Evolutionary conservation across 2,113 vertebrate genomes (phyloP).

Genomic region (Myanophis thanlyinensis): DNA sequence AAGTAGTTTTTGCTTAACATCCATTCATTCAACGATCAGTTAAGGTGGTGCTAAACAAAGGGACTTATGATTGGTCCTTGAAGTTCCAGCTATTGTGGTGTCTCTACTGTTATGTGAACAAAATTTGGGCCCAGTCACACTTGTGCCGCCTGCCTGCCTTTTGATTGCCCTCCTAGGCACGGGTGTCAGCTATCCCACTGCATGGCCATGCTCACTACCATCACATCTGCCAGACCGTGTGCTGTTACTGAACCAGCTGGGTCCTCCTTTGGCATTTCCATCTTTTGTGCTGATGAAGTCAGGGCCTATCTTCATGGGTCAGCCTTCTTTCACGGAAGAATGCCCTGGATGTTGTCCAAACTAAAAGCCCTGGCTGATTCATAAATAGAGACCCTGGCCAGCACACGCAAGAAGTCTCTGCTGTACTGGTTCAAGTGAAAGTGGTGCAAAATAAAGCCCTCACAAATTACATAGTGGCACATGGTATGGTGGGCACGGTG

Average conservation of each 20-base stretch:
- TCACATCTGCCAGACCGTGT: not conserved
- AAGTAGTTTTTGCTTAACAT: not conserved
- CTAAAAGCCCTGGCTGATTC: not conserved
- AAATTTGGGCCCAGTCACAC: not conserved
- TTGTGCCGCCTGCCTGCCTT: not conserved
- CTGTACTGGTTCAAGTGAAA: not conserved
- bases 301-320: too few relatives aligned
- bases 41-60: not conserved
- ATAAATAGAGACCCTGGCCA: not conserved
- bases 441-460: not conserved
- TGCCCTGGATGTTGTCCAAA: too few relatives aligned
- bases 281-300: not conserved
- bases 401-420: not conserved
- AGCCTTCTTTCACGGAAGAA: too few relatives aligned
- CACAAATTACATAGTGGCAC: not conserved
- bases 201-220: too few relatives aligned
- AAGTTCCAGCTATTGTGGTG: not conserved
- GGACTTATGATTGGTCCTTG: too few relatives aligned
- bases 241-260: not conserved
- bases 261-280: not conserved
- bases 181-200: not conserved
- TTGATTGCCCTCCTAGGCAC: not conserved
- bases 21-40: not conserved
- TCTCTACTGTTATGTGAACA: not conserved
- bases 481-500: not conserved